phyloP scores from a whole-genome alignment of 2,888 invertebrate species.

The Diploptera punctata region DNA sequence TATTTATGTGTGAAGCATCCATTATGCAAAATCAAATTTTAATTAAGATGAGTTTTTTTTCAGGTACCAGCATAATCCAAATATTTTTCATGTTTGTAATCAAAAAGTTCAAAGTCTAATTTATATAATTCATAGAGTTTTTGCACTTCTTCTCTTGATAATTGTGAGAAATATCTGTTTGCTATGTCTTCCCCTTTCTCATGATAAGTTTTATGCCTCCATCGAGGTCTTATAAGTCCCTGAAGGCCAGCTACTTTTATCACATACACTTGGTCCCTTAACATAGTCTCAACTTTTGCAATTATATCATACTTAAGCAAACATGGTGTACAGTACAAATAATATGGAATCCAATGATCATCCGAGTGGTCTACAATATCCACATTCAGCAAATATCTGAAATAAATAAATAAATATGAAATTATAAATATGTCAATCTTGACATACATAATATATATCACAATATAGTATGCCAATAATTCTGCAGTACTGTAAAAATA shows the following conservation, averaged over 20 bases:
- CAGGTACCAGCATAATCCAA: conserved; percentile 49
- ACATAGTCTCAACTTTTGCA: conserved; percentile 62
- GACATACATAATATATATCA: background rate
- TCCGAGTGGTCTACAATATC: conserved; percentile 57
- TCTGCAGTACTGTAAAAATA: background rate
- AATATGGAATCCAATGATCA: conserved; percentile 66
- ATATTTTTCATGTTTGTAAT: conserved; percentile 54
- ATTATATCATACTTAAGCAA: conserved; percentile 61
- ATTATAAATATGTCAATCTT: background rate
- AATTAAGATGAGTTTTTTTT: no score
- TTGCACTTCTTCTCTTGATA: conserved; percentile 51
- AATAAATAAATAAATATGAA: conserved; percentile 25
- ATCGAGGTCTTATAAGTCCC: conserved; percentile 50
- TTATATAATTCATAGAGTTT: conserved; percentile 57
- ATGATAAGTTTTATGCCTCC: conserved; percentile 52
- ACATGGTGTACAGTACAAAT: conserved; percentile 64
- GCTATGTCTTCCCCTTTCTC: conserved; percentile 50
- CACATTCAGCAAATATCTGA: conserved; percentile 54
- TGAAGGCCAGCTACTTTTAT: conserved; percentile 52
- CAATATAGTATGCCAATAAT: background rate
- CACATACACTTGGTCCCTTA: conserved; percentile 59
- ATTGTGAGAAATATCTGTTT: conserved; percentile 55
- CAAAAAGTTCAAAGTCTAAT: conserved; percentile 61
- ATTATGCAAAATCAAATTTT: no score
- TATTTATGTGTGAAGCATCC: no score